These are phyloP conservation scores for Aphodius sticticus DNA, from an alignment of 2,888 invertebrate genomes.

Conservation along the genomic window DNA sequence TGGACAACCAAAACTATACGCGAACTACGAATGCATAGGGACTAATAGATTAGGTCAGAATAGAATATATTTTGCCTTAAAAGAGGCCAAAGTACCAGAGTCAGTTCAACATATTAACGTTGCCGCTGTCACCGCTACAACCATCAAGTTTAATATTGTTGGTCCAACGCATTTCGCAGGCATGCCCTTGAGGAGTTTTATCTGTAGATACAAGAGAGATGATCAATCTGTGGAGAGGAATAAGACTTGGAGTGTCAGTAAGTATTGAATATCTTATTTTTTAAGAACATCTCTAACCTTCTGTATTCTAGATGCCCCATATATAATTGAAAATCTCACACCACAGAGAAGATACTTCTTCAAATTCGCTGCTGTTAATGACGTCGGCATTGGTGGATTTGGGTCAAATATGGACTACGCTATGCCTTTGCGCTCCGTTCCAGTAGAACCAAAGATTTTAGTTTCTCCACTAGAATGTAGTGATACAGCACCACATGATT, in stretches of 20 bases:
- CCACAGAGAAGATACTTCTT: slow-evolving; percentile 83
- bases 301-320: slow-evolving; percentile 69
- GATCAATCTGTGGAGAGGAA: slow-evolving; percentile 75
- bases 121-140: slow-evolving; percentile 81
- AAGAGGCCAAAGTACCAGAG: slow-evolving; percentile 77
- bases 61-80: slow-evolving; percentile 73
- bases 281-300: too few species aligned
- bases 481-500: slow-evolving; percentile 61
- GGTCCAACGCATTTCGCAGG: slow-evolving; percentile 80
- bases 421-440: slow-evolving; percentile 81
- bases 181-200: slow-evolving; percentile 76
- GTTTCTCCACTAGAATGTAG: slow-evolving; percentile 58
- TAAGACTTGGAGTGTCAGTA: slow-evolving; percentile 79
- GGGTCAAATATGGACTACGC: slow-evolving; percentile 68
- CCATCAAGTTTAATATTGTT: slow-evolving; percentile 80
- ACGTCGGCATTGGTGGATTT: slow-evolving; percentile 81
- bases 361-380: slow-evolving; percentile 85
- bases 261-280: slow-evolving; percentile 44
- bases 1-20: slow-evolving; percentile 70
- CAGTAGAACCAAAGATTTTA: slow-evolving; percentile 75
- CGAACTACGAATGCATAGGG: slow-evolving; percentile 83
- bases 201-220: slow-evolving; percentile 78
- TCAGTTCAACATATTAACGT: slow-evolving; percentile 72
- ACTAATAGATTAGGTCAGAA: slow-evolving; percentile 77
- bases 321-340: slow-evolving; percentile 79